Base-by-base conservation (phyloP, 2,113 vertebrate genomes). In the Rhabdornis inornatus region DNA sequence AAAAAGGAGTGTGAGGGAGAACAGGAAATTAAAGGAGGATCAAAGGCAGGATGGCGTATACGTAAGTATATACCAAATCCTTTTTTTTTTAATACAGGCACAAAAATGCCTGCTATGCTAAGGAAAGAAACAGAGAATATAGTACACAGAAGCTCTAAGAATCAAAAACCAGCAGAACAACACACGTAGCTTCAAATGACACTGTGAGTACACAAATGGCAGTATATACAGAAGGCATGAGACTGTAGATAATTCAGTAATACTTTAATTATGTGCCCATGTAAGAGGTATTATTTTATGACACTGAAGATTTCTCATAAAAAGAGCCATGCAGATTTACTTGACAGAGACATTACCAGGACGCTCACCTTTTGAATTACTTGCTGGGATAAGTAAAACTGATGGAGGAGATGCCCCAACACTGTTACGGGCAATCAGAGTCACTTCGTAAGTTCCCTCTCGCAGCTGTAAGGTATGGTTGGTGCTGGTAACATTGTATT, bases 361-460 rank as follows among this genome's bases (percentile, higher is more conserved):
- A 85, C 16, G 93, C 97, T 69, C 82, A 98, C 98, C 97, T 98
- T 97, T 94, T 53, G 96, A 95, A 68, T 97, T 96, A 60, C 23
- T 94, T 56, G 70, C 69, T 20, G 97, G 97, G 30, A 99, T 97
- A 83, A 90, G 68, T 24, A 99, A 74, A 64, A 60, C 35, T 3
- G 98, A 95, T 8, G 52, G 16, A 27, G 98, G 96, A 66, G 99
- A 99, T 8, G 30, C 64, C 18, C 99, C 99, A 3, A 75, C 92
- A 25, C 95, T 96, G 87, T 99, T 99, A 60, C 16, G 25, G 25
- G 98, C 99, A 53, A 83, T 89, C 45, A 99, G 69, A 33, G 61
- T 75, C 15, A 98, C 97, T 40, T 55, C 59, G 0, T 98, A 95
- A 15, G 72, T 94, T 24, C 96, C 96, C 22, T 95, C 91, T 10